Evolutionary conservation across 1,140 invertebrate genomes (phyloP).

Genomic region (Drosophila aff.): DNA sequence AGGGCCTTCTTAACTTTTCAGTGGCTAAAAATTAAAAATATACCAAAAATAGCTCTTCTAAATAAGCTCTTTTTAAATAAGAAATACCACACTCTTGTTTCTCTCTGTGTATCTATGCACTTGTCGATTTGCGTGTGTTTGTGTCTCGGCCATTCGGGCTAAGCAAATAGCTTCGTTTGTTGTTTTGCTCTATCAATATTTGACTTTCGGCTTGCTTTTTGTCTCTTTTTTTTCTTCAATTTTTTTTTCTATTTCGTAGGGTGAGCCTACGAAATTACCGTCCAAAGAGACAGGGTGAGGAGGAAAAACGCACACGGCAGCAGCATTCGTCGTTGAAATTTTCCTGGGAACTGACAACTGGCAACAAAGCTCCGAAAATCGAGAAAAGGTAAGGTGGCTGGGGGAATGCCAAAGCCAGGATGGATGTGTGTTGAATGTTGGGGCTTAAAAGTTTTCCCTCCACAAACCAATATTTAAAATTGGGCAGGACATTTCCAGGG

Average conservation of each 20-base stretch:
- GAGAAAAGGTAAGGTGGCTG: slow-evolving; percentile 4
- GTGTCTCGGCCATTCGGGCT: slow-evolving; percentile 60
- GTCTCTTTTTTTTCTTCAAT: neutral
- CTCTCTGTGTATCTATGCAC: neutral
- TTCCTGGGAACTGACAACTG: slow-evolving; percentile 54
- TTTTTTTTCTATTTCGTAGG: slow-evolving; percentile 39
- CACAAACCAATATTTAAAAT: slow-evolving; percentile 49
- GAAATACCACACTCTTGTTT: neutral
- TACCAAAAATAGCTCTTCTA: no score
- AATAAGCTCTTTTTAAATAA: no score
- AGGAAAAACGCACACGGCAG: slow-evolving; percentile 58
- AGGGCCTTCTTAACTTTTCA: no score
- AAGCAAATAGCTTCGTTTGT: slow-evolving; percentile 83
- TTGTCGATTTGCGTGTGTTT: slow-evolving; percentile 25
- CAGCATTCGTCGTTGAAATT: slow-evolving; percentile 18
- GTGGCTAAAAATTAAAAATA: no score
- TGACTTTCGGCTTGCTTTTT: slow-evolving; percentile 75
- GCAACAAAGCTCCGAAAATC: slow-evolving; percentile 19
- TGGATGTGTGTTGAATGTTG: slow-evolving; percentile 27
- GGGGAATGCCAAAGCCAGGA: neutral
- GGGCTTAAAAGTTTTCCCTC: slow-evolving; percentile 42
- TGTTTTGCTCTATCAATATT: slow-evolving; percentile 82
- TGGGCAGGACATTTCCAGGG: slow-evolving; percentile 3
- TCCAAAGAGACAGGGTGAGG: slow-evolving; percentile 1
- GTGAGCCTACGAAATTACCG: slow-evolving; percentile 75